A percentile compares a stretch with the other conserved stretches of the same genome.
Conservation (phyloP, 2,888 invertebrate species). For the Branchipolynoe longqiensis region DNA sequence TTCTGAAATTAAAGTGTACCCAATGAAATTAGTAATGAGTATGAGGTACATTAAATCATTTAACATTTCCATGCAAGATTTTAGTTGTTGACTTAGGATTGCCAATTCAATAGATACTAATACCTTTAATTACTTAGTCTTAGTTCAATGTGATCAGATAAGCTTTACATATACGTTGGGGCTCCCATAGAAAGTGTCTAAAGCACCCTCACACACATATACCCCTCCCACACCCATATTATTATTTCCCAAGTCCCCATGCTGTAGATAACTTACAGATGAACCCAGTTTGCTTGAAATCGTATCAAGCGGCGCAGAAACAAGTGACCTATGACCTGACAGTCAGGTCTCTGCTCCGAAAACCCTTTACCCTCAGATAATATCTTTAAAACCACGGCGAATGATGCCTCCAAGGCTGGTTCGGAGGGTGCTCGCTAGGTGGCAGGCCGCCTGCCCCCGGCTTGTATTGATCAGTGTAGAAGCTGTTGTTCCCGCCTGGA, state of each 20-base stretch:
- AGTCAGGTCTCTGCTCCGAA: conserved; percentile 15
- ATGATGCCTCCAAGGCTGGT: conserved; percentile 33
- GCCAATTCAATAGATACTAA: too few species aligned
- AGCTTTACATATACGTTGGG: too few species aligned
- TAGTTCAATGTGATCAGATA: too few species aligned
- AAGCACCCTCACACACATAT: too few species aligned
- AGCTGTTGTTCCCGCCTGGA: conserved; percentile 56
- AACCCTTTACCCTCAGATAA: conserved; percentile 5
- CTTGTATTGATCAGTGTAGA: conserved; percentile 47
- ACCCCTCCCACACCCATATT: too few species aligned
- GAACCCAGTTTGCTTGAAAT: conserved; percentile 26
- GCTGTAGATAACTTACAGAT: background rate
- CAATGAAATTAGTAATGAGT: too few species aligned
- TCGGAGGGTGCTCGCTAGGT: background rate
- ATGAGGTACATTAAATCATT: too few species aligned
- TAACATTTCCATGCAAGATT: too few species aligned
- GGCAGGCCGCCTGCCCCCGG: conserved; percentile 1
- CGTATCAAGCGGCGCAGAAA: conserved; percentile 2
- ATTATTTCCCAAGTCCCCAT: background rate
- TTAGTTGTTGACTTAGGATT: too few species aligned
- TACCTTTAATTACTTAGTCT: too few species aligned
- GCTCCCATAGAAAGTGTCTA: too few species aligned
- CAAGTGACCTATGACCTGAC: conserved; percentile 29
- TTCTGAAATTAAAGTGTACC: too few species aligned
- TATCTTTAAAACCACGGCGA: conserved; percentile 29